Evolutionary conservation across 2,797 vertebrate genomes (phyloP), one percentile per base, ranked within the genome.

Genomic region (Rhyacichthys aspro): DNA sequence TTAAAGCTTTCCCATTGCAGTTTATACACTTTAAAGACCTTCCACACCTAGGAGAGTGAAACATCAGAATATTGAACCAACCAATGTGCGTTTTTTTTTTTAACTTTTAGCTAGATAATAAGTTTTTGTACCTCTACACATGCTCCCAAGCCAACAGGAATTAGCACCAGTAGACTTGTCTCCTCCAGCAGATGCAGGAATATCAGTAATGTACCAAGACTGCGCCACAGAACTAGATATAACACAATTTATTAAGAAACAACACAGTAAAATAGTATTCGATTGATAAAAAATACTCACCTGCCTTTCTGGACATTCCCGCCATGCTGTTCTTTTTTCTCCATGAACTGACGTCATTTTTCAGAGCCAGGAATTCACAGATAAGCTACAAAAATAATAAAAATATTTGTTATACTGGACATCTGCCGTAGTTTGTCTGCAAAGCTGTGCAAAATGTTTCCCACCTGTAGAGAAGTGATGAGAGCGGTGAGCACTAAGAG

Each of bases 341-440:
- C 97, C 97, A 99, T 32, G 95, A 96, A 68, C 91, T 94, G 77
- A 99, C 91, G 68, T 98, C 96, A 48, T 97, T 98, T 91, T 98
- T 98, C 77, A 99, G 96, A 15, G 96, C 96, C 88, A 98, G 86
- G 61, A 97, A 94, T 81, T 98, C 96, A 91, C 97, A 98, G 2
- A 97, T 93, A 57, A 99, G 94, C 97, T 99, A 38, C 32, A 44
- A 49, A 36, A 53, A 9, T 3, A 10, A 41, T 28, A 0, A 32
- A 38, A 11, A 16, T 11, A 5, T 4, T 15, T 8, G 15, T 41
- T 11, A 14, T 7, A 9, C 8, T 11, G 0, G 4, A 43, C 16
- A 3, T 42, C 8, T 18, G 23, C 23, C 23, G 7, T 28, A 28
- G 9, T n/a, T 11, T 33, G 28, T 14, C 11, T 18, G 2, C 37